These are phyloP conservation scores for Distichodus sexfasciatus DNA, from an alignment of 2,797 vertebrate genomes.

Conservation along the genomic window DNA sequence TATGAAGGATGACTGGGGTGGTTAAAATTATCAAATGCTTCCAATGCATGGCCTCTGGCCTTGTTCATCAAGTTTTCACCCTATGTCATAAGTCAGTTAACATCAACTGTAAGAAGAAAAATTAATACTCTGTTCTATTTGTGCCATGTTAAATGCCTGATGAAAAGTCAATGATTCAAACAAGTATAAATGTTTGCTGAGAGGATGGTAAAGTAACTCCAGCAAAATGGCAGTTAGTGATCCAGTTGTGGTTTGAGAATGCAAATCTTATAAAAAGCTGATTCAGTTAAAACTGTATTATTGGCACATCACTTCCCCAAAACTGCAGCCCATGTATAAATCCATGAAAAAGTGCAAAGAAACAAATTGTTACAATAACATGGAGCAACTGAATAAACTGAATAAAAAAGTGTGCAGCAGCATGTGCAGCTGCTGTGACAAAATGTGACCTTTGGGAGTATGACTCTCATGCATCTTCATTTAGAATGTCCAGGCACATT, in stretches of 20 bases:
- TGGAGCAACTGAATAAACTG: no score
- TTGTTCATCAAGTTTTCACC: background rate
- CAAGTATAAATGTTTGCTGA: background rate
- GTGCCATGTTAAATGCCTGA: background rate
- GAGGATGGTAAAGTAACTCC: background rate
- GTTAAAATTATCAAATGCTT: background rate
- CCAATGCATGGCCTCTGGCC: background rate
- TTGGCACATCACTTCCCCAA: no score
- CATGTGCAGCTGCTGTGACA: background rate
- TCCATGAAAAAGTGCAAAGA: no score
- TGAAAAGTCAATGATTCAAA: background rate
- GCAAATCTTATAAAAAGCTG: background rate
- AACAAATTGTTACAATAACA: no score
- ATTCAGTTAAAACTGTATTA: background rate
- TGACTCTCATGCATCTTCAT: background rate
- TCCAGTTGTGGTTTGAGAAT: background rate
- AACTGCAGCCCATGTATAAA: no score
- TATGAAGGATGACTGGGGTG: background rate
- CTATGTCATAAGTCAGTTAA: background rate
- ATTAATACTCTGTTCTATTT: background rate
- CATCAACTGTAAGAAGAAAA: background rate
- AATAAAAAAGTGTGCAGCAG: no score
- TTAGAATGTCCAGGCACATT: background rate
- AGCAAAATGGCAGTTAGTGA: background rate
- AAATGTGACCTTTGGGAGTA: constrained; percentile 6